A percentile compares a stretch with the other conserved stretches of the same genome.
These are phyloP conservation scores for Neofelis nebulosa DNA, from an alignment of 2,113 vertebrate species.

Conservation along the genomic window DNA sequence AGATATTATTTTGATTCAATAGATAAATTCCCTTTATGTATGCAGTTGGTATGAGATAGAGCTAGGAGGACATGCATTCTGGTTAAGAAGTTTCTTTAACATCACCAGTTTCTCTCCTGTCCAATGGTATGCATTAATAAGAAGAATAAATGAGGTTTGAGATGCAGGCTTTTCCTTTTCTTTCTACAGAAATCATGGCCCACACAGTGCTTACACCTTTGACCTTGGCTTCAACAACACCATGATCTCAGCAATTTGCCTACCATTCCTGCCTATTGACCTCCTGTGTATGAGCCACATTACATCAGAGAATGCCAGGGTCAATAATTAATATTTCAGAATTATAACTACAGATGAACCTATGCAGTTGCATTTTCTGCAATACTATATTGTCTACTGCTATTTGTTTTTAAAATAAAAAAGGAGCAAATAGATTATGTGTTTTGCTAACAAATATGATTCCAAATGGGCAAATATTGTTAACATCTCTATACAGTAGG, in stretches of 20 bases:
- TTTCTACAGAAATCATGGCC: neutral
- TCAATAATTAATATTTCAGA: slow-evolving; percentile 48
- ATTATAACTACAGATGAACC: neutral
- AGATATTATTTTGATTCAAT: neutral
- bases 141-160: neutral
- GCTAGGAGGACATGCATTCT: neutral
- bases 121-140: neutral
- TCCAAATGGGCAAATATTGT: neutral
- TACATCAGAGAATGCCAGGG: slow-evolving; percentile 43
- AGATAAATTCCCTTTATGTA: neutral
- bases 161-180: slow-evolving; percentile 23
- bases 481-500: neutral
- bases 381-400: neutral
- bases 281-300: neutral
- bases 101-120: neutral
- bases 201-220: neutral
- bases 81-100: neutral
- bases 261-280: slow-evolving; percentile 26
- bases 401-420: slow-evolving; percentile 36
- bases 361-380: neutral
- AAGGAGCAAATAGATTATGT: neutral
- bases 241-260: slow-evolving; percentile 49
- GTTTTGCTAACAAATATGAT: neutral
- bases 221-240: slow-evolving; percentile 22
- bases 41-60: neutral